Base-by-base conservation (phyloP, 1,140 invertebrate genomes). In the Sarcophaga bullata region DNA sequence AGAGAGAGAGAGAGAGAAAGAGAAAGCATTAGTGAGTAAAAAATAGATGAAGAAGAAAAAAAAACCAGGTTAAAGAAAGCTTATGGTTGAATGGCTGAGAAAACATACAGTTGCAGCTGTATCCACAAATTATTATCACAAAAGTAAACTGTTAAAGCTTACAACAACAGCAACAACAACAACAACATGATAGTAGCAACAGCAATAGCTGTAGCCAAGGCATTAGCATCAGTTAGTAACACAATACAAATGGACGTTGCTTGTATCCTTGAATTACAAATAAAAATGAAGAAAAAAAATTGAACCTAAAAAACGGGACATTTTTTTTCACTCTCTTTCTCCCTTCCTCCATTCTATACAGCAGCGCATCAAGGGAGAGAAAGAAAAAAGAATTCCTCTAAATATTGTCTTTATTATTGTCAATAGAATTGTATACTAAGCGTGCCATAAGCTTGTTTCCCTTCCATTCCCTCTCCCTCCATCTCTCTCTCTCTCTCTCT, bases 91-190 rank as follows among this genome's bases (percentile, higher is more conserved):
- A 88, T 88, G 87, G 87, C 87, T 88, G 87, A 88, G 87, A 88
- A 88, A 87, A 88, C 87, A 88, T 86, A 87, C 85, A 88, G 87
- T 87, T 88, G 87, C 87, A 88, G 87, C 87, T 88, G 87, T 87
- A 88, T 88, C 87, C 87, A 88, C 87, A 88, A 81, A 88, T 87
- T 87, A 88, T 88, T 88, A 88, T 88, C 87, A 85, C 87, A 88
- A 88, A 88, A 88, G 87, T 86, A 88, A 88, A 88, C 87, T 87
- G 87, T 85, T 83, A 58, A 58, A 58, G 54, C 54, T 58, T 58
- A 58, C 54, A 58, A 13, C 54, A 58, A 13, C 15, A 58, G 4
- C 25, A 37, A 37, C 25, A 37, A 37, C 25, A 37, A 4, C 25
- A 37, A 37, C 25, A 37, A 7, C 13, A 58, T 54, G 6, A 13